These are phyloP conservation scores for Cryptoprocta ferox DNA, from an alignment of 2,797 vertebrate species.

Conservation along the genomic window DNA sequence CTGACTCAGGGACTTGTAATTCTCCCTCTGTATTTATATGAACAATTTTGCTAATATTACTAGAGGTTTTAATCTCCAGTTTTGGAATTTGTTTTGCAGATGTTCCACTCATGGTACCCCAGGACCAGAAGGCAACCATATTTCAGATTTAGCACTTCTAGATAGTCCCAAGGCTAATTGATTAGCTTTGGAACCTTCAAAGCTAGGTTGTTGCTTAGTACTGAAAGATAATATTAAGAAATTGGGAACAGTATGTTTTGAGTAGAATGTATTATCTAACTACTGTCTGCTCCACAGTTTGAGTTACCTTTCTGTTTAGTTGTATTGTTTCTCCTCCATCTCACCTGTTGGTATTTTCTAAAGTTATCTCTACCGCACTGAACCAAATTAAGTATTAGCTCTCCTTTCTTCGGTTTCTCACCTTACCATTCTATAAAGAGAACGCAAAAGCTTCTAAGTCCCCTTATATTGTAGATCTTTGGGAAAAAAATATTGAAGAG, in stretches of 20 bases:
- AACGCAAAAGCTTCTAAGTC: neutral
- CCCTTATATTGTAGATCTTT: neutral
- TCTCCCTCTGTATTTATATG: neutral
- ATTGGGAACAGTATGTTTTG: neutral
- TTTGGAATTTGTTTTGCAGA: conserved; percentile 73
- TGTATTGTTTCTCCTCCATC: neutral
- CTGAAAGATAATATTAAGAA: conserved; percentile 19
- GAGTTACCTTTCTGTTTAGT: neutral
- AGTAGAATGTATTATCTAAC: neutral
- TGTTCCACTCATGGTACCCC: conserved; percentile 57
- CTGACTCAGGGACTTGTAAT: neutral
- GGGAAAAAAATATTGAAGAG: neutral
- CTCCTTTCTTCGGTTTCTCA: neutral
- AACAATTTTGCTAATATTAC: neutral
- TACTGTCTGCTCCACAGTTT: neutral
- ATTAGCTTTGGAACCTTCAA: neutral
- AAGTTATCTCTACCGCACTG: neutral
- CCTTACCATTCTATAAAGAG: neutral
- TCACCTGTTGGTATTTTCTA: neutral
- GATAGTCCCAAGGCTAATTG: conserved; percentile 83
- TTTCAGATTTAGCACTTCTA: conserved; percentile 75
- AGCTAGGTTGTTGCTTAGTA: neutral
- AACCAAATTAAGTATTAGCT: conserved; percentile 23
- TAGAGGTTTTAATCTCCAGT: conserved; percentile 3
- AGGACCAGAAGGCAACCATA: conserved; percentile 77